Evolutionary conservation across 23 tunicate genomes (phyloP), one percentile per base, ranked within the genome.

Genomic region (Diplosoma virens): DNA sequence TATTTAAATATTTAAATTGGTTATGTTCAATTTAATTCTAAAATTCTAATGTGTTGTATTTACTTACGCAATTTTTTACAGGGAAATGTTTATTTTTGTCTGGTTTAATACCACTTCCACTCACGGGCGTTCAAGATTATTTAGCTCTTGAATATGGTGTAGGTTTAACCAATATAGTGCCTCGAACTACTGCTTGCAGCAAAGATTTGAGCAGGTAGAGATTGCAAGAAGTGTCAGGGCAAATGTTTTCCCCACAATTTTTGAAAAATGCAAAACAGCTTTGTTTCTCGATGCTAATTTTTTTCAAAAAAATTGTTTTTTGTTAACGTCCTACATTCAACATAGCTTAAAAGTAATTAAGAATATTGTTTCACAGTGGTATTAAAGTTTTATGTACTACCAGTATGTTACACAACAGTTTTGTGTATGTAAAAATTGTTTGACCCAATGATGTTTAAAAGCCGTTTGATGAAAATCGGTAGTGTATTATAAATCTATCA

Each of bases 11-110:
- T n/a, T n/a, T n/a, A n/a, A n/a, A n/a, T n/a, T n/a, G n/a, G n/a
- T n/a, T n/a, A n/a, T n/a, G n/a, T n/a, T n/a, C n/a, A n/a, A n/a
- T n/a, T n/a, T n/a, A n/a, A n/a, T n/a, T n/a, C n/a, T n/a, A n/a
- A n/a, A n/a, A n/a, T n/a, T n/a, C n/a, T n/a, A n/a, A n/a, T n/a
- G n/a, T n/a, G 16, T 5, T 9, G 16, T 20, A 5, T 11, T 56
- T 16, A 11, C 6, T 56, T 5, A 11, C 27, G 58, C 6, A 4
- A n/a, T 73, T 24, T 32, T 32, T 63, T 55, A 17, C 71, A 89
- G 96, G 96, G 96, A 89, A 82, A 73, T 89, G 96, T 64, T 50
- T 89, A 24, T 89, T 33, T 78, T 81, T 89, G 33, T 68, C 96
- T 58, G 88, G 81, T 29, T 22, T 89, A 5, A 89, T 89, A 25